Evolutionary conservation across 2,888 invertebrate species (phyloP).

Genomic region (Carabus problematicus): DNA sequence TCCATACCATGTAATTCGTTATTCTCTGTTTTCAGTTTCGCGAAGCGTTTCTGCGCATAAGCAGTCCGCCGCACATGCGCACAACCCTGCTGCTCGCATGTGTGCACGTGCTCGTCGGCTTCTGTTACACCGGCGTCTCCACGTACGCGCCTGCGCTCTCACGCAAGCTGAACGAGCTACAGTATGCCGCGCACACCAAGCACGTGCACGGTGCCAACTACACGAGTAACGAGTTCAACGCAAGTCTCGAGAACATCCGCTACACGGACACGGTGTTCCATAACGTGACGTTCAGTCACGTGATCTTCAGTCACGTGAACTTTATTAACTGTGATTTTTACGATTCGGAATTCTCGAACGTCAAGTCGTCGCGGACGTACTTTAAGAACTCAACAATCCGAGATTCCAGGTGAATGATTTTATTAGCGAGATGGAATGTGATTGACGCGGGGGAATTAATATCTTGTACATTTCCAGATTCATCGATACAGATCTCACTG

Average conservation of each 20-base stretch:
- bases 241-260: constrained; percentile 69
- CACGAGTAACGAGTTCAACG: constrained; percentile 62
- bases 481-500: constrained; percentile 71
- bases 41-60: constrained; percentile 72
- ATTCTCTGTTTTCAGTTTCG: constrained; percentile 75
- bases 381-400: constrained; percentile 70
- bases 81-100: constrained; percentile 68
- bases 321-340: constrained; percentile 75
- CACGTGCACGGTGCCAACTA: constrained; percentile 51
- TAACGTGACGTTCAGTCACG: constrained; percentile 71
- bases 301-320: constrained; percentile 74
- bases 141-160: constrained; percentile 64
- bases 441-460: too few species aligned
- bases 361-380: constrained; percentile 73
- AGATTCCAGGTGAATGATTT: constrained; percentile 67
- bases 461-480: too few species aligned
- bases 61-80: constrained; percentile 68
- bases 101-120: constrained; percentile 64
- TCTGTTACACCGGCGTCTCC: constrained; percentile 63
- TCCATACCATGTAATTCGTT: too few species aligned
- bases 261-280: constrained; percentile 67
- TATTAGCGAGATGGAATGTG: too few species aligned
- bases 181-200: constrained; percentile 52
- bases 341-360: constrained; percentile 73
- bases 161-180: constrained; percentile 58